phyloP scores from a whole-genome alignment of 2,888 invertebrate species.

The Scelioninae gen. 1 region DNA sequence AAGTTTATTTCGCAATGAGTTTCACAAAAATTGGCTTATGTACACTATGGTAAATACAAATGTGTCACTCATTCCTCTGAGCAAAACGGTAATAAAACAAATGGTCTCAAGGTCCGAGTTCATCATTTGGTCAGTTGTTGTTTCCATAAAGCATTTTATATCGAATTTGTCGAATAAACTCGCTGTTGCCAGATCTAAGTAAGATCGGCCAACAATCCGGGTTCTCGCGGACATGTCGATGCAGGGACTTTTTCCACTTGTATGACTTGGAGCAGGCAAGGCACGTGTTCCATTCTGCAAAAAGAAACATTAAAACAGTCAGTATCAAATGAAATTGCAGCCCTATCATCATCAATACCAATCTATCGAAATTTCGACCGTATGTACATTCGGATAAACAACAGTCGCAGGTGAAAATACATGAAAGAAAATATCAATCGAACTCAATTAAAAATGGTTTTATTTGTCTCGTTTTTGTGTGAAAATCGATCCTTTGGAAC shows the following conservation, averaged over 20 bases:
- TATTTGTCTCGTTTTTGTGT: background rate
- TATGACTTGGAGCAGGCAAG: constrained; percentile 82
- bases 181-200: constrained; percentile 79
- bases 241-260: constrained; percentile 83
- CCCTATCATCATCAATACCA: background rate
- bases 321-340: constrained; percentile 10
- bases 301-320: constrained; percentile 65
- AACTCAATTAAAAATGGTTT: constrained; percentile 3
- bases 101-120: constrained; percentile 25
- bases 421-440: background rate
- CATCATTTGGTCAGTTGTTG: constrained; percentile 71
- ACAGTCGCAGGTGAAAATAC: constrained; percentile 1
- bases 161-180: constrained; percentile 81
- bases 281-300: constrained; percentile 81
- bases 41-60: constrained; percentile 13
- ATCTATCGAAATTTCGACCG: too few relatives aligned
- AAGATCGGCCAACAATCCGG: constrained; percentile 82
- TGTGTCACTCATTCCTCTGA: background rate
- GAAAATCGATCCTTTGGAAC: too few relatives aligned
- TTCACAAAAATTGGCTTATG: constrained; percentile 44
- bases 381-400: too few relatives aligned
- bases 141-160: constrained; percentile 79
- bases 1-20: constrained; percentile 49
- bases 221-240: constrained; percentile 81
- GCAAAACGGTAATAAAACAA: background rate